A percentile compares a stretch with the other conserved stretches of the same genome.
Conservation (phyloP, 2,888 invertebrate species). For the Drosophila mulleri region DNA sequence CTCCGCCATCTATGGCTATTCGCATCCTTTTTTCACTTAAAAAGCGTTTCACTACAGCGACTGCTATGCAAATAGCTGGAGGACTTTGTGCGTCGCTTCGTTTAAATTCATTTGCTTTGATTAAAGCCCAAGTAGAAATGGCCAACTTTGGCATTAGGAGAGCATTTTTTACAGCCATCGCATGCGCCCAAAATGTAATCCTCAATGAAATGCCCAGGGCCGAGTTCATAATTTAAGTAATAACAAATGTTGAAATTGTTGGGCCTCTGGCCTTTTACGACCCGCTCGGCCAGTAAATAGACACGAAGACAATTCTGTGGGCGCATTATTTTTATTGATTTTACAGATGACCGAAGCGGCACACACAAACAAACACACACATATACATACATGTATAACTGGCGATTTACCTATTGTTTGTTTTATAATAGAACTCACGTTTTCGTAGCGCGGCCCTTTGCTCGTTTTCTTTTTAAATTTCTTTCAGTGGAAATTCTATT, state of each 20-base stretch:
- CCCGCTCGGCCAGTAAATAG: constrained; percentile 23
- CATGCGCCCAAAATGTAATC: constrained; percentile 8
- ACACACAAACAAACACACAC: background rate
- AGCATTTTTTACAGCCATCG: constrained; percentile 44
- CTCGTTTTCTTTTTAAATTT: constrained; percentile 60
- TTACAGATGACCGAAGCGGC: constrained; percentile 28
- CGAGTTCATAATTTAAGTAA: constrained; percentile 69
- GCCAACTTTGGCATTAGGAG: constrained; percentile 37
- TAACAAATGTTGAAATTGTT: constrained; percentile 45
- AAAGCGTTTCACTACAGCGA: constrained; percentile 69
- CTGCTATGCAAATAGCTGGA: constrained; percentile 75
- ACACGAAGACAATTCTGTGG: constrained; percentile 54
- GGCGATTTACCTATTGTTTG: constrained; percentile 33
- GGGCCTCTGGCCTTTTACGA: constrained; percentile 25
- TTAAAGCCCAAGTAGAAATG: constrained; percentile 63
- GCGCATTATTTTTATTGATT: constrained; percentile 60
- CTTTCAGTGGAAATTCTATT: constrained; percentile 68
- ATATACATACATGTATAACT: background rate
- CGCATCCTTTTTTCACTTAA: constrained; percentile 75
- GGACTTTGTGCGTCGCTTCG: constrained; percentile 73
- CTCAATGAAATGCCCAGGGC: constrained; percentile 25
- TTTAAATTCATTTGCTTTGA: constrained; percentile 80
- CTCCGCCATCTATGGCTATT: constrained; percentile 44
- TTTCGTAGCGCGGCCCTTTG: constrained; percentile 35
- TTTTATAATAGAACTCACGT: constrained; percentile 65